Evolutionary conservation across 2,113 vertebrate species (phyloP).

Genomic region (Acrocephalus arundinaceus): DNA sequence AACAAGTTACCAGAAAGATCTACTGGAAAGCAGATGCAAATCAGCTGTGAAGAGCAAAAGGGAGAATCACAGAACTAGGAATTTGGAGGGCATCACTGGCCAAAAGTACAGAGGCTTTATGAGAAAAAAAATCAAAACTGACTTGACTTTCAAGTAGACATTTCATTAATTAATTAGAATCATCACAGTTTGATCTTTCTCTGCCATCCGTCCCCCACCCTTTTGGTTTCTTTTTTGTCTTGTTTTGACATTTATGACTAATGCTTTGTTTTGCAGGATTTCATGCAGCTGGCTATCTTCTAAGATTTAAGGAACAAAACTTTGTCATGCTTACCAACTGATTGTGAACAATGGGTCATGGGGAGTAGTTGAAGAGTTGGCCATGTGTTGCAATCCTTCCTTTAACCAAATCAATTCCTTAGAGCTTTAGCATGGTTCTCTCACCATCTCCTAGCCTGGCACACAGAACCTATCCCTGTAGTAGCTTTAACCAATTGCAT

Average conservation of each 20-base stretch:
- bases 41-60: background rate
- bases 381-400: background rate
- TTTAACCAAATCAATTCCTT: background rate
- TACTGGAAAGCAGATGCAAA: background rate
- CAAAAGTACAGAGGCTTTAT: background rate
- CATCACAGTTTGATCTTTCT: background rate
- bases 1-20: slow-evolving; percentile 6
- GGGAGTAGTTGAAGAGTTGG: background rate
- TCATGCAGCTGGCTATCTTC: background rate
- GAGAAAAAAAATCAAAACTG: background rate
- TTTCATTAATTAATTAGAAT: background rate
- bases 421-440: background rate
- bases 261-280: background rate
- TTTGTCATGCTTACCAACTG: background rate
- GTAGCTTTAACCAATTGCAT: background rate
- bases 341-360: background rate
- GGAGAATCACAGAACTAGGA: background rate
- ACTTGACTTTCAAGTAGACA: background rate
- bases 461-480: background rate
- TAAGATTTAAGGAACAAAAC: background rate
- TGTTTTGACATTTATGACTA: background rate
- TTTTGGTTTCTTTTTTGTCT: background rate
- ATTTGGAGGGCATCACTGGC: background rate
- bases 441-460: background rate
- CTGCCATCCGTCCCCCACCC: background rate